These are phyloP conservation scores for Cydia splendana DNA, from an alignment of 1,140 invertebrate species.

Conservation along the genomic window DNA sequence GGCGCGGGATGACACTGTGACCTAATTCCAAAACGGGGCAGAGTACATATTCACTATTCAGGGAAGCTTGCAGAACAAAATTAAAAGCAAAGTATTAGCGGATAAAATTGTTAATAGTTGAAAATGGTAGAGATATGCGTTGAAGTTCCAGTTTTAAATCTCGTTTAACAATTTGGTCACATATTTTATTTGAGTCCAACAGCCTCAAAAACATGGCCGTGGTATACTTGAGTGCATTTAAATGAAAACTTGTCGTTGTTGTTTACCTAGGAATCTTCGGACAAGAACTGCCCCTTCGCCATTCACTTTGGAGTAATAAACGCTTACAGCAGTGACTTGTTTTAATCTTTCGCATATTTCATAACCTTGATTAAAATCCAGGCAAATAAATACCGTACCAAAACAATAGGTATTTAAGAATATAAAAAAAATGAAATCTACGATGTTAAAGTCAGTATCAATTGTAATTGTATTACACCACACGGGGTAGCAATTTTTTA, in stretches of 20 bases:
- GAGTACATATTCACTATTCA: constrained; percentile 47
- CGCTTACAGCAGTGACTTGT: neutral
- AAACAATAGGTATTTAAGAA: neutral
- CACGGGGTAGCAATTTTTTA: no score
- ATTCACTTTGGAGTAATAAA: constrained; percentile 1
- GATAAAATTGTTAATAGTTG: neutral
- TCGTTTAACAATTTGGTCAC: neutral
- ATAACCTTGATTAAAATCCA: neutral
- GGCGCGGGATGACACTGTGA: constrained; percentile 55
- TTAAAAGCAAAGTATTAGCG: neutral
- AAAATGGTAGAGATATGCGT: neutral
- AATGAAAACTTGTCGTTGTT: constrained; percentile 24
- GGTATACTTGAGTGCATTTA: neutral
- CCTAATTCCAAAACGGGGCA: constrained; percentile 61
- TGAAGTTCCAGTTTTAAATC: neutral
- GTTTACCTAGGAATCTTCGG: constrained; percentile 9
- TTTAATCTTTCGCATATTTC: neutral
- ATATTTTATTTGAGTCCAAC: neutral
- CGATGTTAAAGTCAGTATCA: no score
- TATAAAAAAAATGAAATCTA: no score
- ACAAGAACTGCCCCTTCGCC: constrained; percentile 6
- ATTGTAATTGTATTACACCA: no score
- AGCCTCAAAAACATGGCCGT: neutral
- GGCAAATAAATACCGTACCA: neutral
- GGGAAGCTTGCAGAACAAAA: neutral